These are phyloP conservation scores for Jacana jacana DNA, from an alignment of 2,113 vertebrate species.

Conservation along the genomic window DNA sequence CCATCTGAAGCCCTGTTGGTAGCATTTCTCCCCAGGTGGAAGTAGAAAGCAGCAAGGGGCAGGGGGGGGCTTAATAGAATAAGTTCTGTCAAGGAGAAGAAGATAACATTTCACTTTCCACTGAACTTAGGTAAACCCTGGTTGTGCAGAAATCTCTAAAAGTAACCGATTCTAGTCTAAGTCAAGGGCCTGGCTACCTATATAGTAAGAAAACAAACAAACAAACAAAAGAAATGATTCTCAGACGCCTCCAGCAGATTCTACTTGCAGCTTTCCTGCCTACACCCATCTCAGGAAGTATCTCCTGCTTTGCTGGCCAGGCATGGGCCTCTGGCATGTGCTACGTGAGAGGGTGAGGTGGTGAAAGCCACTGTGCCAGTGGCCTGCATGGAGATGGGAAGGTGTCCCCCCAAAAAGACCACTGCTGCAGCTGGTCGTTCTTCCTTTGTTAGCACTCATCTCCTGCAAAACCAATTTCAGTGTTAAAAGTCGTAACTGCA, in stretches of 20 bases:
- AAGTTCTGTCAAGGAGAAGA: not conserved
- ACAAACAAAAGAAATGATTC: not conserved
- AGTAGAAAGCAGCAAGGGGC: not conserved
- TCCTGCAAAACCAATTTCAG: rapidly evolving
- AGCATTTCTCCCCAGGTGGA: not conserved
- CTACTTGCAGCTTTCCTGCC: not conserved
- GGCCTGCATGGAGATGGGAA: rapidly evolving
- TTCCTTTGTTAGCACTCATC: too few species aligned
- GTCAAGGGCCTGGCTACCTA: not conserved
- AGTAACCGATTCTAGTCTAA: not conserved
- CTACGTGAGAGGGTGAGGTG: rapidly evolving
- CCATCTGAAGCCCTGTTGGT: rapidly evolving
- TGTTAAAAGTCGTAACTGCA: rapidly evolving
- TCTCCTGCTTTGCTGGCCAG: not conserved
- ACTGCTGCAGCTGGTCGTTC: not conserved
- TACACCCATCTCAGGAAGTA: not conserved
- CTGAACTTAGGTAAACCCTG: not conserved
- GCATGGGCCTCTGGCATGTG: rapidly evolving
- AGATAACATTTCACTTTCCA: not conserved
- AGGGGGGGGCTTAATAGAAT: not conserved
- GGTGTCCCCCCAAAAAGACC: not conserved
- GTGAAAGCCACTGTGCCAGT: too few species aligned
- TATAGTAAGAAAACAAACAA: not conserved
- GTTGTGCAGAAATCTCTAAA: not conserved
- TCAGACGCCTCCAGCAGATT: not conserved